Evolutionary conservation across 37 sponge, comb jelly and placozoan species (phyloP), one percentile per base, ranked within the genome.

Genomic region (Diacarnus erythraeanus): DNA sequence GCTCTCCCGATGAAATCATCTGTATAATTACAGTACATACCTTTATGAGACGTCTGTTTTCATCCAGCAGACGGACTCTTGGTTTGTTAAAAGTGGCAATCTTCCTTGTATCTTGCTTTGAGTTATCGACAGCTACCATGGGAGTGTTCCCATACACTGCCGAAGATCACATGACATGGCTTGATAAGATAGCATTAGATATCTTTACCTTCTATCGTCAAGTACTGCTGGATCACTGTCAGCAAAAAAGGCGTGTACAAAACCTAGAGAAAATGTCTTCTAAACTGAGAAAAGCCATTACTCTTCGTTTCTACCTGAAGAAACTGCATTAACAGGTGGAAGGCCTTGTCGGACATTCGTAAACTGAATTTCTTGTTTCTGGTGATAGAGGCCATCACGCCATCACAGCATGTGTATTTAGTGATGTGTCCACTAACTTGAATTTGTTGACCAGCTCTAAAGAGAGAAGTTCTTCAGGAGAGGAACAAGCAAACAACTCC

Each of bases 281-380:
- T n/a, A n/a, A n/a, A n/a, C n/a, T n/a, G n/a, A n/a, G n/a, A n/a
- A n/a, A n/a, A n/a, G n/a, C n/a, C n/a, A n/a, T n/a, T n/a, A n/a
- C n/a, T n/a, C n/a, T n/a, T n/a, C n/a, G 20, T 17, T 25, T 51
- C 6, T 69, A 92, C 95, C 86, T 91, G 92, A 1, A 94, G 81
- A 78, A 90, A 91, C 57, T 87, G 76, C 65, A 88, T 72, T 1
- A 94, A 71, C 1, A 73, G 64, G 23, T 88, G 86, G 58, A 83
- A 91, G 5, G 95, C 63, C 29, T 34, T 58, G 43, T 75, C 77
- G 3, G 86, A 82, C 89, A 94, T 91, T 23, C 83, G 34, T 38
- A 92, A 42, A 27, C 36, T 51, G 59, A 75, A 94, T 60, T 92
- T 91, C 59, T 88, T 79, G 20, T 77, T 92, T 60, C 84, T 88